Evolutionary conservation across 2,113 vertebrate genomes (phyloP), one percentile per base, ranked within the genome.

Genomic region (Megaceryle maxima): DNA sequence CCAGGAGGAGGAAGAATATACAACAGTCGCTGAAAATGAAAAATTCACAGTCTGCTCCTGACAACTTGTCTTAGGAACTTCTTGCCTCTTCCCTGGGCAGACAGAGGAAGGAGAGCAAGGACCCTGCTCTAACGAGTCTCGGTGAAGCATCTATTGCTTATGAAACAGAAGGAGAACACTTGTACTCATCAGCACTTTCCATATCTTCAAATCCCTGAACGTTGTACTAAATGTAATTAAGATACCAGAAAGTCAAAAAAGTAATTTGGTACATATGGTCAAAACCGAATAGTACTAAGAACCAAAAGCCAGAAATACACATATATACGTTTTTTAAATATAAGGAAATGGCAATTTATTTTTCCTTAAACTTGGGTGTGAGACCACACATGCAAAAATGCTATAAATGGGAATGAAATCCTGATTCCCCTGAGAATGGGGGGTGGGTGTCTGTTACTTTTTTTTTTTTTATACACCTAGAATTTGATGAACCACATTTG

Each of bases 261-360:
- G 5, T 10, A n/a, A 53, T n/a, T n/a, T 48, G 41, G 31, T 44
- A 44, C 3, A 20, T 10, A 1, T 9, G 24, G 35, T 8, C 10
- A 63, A 44, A 41, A n/a, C 8, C 4, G 44, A 29, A 2, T 17
- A 55, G 24, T 0, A 57, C 17, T 24, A 87, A 63, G 44, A 75
- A 3, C 16, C 46, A 31, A 46, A 35, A 0, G 5, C 16, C 72
- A 59, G 73, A 57, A 31, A 33, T 15, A 4, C 5, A 29, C 21
- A 3, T 2, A 0, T 3, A 8, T 8, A 11, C n/a, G 4, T 0
- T 35, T 7, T 63, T 17, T 62, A 46, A 51, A 9, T 44, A 35
- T 24, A 33, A 43, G 78, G 46, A 85, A 35, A 55, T 3, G 2
- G 5, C 15, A 35, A 43, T 37, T 84, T 51, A 20, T 63, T 92